Evolutionary conservation across 2,888 invertebrate genomes (phyloP), one percentile per base, ranked within the genome.

Genomic region (Drosophila subquinaria): DNA sequence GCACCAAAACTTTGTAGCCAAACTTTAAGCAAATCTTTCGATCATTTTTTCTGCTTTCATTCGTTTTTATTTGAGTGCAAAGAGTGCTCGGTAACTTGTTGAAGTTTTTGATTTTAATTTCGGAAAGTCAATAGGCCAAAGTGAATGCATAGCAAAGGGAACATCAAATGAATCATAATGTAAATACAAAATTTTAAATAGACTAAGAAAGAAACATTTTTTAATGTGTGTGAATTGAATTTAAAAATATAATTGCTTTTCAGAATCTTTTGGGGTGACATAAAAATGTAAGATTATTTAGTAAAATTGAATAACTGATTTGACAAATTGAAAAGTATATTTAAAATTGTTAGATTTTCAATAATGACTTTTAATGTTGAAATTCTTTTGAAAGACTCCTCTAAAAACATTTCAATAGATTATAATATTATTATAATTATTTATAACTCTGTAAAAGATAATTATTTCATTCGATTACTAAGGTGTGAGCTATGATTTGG

Each of bases 21-120:
- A 83, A 86, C 82, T 86, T 83, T 64, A 81, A 81, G 42, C 79
- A 82, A 86, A 83, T 86, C 76, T 79, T 86, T 66, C 57, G 56
- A 68, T 65, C 64, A 66, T 55, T 55, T 60, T 61, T 45, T 57
- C 13, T 17, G 4, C 61, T 48, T 27, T 55, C 30, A 20, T 47
- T 38, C 42, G 45, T 45, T 48, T 10, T 35, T 48, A 36, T 33
- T 8, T 45, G 45, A 43, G 64, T 42, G 63, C 56, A 63, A 79
- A 64, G 35, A 47, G 56, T 59, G 42, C 43, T 38, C 35, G 23
- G 33, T 38, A 50, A 63, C 61, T 52, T 77, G 61, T 40, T 64
- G 60, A 76, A 76, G 68, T 76, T 74, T 65, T 55, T 73, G 8
- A 66, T 78, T 86, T 73, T 78, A 79, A 83, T 81, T 87, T 78